Evolutionary conservation across 2,888 invertebrate genomes (phyloP), one percentile per base, ranked within the genome.

Genomic region (Anthrax anthrax): DNA sequence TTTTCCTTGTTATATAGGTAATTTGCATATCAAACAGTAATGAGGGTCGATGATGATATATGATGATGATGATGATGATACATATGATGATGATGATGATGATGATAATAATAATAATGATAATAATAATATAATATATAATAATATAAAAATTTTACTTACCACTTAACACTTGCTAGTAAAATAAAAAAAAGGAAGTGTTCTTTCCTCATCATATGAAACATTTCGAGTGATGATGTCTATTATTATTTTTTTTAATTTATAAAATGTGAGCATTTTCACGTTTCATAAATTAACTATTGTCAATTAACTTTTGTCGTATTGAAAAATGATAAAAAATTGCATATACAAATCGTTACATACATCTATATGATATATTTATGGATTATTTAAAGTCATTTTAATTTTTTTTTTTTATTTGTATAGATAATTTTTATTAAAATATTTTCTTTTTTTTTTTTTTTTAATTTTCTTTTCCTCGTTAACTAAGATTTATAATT

Each of bases 101-200:
- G n/a, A 23, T 23, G 23, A 37, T 42, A 46, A 39, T n/a, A n/a
- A n/a, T n/a, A 42, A 39, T 29, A 19, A 38, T 10, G 18, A 18
- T 34, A 32, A 13, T 32, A 42, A 47, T 32, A 23, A 41, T 39
- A 39, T n/a, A 39, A 9, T 14, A 27, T 13, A 39, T 16, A 27
- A 14, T 27, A n/a, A 29, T 17, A 40, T 23, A 14, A 40, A 29
- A 17, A 40, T n/a, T 40, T 32, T 18, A 48, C 48, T 48, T 48
- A 48, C 48, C 48, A 48, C 43, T 46, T 32, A 48, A 48, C 48
- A 48, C 48, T 46, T 48, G 45, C 43, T 42, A 48, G 37, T 40
- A 47, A 45, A 45, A 48, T 40, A 36, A 48, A 39, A 39, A 48
- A 39, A 48, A 48, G 42, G 32, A 45, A 36, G 37, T 44, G 43